phyloP scores from a whole-genome alignment of 2,113 vertebrate species.

The Nipponia nippon region DNA sequence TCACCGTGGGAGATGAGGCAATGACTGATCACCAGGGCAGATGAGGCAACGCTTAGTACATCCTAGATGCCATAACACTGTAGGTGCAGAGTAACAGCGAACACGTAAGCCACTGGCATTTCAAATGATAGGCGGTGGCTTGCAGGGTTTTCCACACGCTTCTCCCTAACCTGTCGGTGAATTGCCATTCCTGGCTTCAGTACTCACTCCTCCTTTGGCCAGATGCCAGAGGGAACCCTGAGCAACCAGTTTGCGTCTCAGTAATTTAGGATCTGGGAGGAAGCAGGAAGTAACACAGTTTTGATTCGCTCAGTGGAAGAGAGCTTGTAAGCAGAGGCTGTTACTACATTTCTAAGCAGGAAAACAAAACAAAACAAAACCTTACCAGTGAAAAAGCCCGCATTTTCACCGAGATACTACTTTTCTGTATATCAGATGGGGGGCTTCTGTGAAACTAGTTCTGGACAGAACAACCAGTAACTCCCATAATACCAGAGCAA shows the following conservation, averaged over 20 bases:
- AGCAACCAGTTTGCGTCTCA: background rate
- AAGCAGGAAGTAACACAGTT: background rate
- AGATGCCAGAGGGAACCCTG: background rate
- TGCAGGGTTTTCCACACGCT: background rate
- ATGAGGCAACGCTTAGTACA: background rate
- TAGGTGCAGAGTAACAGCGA: background rate
- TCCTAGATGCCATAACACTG: accelerated
- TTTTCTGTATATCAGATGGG: background rate
- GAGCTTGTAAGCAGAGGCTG: background rate
- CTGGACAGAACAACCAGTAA: background rate
- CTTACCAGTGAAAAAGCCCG: background rate
- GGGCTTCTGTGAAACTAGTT: background rate
- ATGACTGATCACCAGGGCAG: background rate
- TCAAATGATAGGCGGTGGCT: background rate
- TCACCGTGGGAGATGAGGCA: too few species aligned
- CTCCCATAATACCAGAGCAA: background rate
- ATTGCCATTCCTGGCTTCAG: background rate
- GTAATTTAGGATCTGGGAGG: background rate
- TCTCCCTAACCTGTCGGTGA: background rate
- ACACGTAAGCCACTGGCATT: background rate
- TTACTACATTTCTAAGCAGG: background rate
- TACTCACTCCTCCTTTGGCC: slow-evolving; percentile 18
- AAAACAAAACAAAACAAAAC: background rate
- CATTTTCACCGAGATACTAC: background rate
- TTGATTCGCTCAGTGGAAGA: background rate